phyloP scores from a whole-genome alignment of 2,888 invertebrate genomes.

The Ashinkailepas kermadecensis region DNA sequence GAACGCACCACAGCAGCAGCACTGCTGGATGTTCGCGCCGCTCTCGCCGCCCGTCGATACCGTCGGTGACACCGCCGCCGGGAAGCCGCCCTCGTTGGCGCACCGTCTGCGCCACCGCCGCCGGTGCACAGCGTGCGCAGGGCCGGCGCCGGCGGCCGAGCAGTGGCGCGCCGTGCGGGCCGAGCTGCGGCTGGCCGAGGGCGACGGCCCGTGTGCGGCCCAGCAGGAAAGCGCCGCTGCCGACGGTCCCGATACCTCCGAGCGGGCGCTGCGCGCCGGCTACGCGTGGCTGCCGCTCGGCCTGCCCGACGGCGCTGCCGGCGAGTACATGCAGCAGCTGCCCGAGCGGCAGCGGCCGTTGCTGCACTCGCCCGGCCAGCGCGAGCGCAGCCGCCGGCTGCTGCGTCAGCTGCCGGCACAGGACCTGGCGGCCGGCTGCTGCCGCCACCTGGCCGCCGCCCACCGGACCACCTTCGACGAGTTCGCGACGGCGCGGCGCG shows the following conservation, averaged over 20 bases:
- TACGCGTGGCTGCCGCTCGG: background rate
- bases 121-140: background rate
- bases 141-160: background rate
- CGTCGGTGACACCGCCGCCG: background rate
- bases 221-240: too few relatives aligned
- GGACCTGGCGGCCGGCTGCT: background rate
- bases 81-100: background rate
- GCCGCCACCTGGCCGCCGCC: background rate
- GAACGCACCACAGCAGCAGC: too few relatives aligned
- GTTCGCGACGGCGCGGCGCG: background rate
- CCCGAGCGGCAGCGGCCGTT: background rate
- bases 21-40: too few relatives aligned
- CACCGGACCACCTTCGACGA: background rate
- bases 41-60: too few relatives aligned
- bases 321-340: background rate
- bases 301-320: background rate
- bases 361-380: background rate
- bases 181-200: background rate
- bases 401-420: background rate
- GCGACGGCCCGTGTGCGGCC: too few relatives aligned
- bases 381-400: background rate
- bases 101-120: constrained; percentile 13
- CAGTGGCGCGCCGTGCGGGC: background rate
- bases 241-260: too few relatives aligned
- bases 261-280: too few relatives aligned